phyloP scores from a whole-genome alignment of 1,140 invertebrate genomes.

The Neocloeon triangulifer region DNA sequence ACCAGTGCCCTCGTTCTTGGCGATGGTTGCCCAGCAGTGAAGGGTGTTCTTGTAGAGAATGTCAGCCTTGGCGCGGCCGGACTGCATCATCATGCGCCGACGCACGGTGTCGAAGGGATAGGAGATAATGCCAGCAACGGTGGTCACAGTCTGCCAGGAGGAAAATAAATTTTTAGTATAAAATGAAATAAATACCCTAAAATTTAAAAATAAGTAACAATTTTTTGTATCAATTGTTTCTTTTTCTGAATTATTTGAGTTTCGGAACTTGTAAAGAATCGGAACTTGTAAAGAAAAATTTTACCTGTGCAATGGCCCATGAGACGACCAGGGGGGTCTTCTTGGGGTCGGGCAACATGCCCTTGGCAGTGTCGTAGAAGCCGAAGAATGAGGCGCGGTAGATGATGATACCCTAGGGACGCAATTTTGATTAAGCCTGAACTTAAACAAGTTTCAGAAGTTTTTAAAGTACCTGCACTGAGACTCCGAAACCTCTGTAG shows the following conservation, averaged over 20 bases:
- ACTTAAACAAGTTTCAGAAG: no score
- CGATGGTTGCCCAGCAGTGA: slow-evolving; percentile 60
- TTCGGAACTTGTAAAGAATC: no score
- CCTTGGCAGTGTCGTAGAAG: slow-evolving; percentile 80
- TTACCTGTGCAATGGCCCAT: slow-evolving; percentile 68
- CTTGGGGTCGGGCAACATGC: slow-evolving; percentile 64
- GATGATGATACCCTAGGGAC: slow-evolving; percentile 71
- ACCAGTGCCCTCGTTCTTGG: slow-evolving; percentile 37
- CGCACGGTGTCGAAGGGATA: slow-evolving; percentile 90
- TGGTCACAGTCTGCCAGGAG: slow-evolving; percentile 57
- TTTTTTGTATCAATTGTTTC: no score
- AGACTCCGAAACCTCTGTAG: slow-evolving; percentile 84
- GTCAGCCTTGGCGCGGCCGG: slow-evolving; percentile 43
- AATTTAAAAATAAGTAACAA: no score
- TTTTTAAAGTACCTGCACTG: no score
- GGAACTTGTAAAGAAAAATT: no score
- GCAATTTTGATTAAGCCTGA: no score
- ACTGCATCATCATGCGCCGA: slow-evolving; percentile 88
- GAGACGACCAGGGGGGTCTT: slow-evolving; percentile 63
- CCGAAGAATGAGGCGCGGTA: slow-evolving; percentile 88
- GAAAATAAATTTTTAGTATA: no score
- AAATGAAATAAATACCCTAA: no score
- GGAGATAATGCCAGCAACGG: slow-evolving; percentile 66
- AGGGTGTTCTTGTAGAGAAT: slow-evolving; percentile 62
- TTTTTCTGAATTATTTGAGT: no score